Conservation (phyloP, 2,797 vertebrate genomes). For the Distichodus sexfasciatus region DNA sequence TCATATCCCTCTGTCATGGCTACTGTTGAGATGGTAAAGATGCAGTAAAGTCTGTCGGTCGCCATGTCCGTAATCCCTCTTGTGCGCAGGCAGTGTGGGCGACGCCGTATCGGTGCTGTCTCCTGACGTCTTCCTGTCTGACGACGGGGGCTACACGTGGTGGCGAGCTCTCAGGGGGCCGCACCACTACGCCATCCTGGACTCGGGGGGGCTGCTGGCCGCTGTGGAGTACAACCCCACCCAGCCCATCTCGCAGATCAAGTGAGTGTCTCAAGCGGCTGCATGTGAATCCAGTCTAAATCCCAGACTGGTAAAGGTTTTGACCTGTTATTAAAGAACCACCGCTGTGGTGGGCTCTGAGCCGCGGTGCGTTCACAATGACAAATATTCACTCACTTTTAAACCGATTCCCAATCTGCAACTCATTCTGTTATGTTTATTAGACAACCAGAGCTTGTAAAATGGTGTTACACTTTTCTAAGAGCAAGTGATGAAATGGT, state of each 20-base stretch:
- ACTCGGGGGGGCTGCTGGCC: constrained; percentile 90
- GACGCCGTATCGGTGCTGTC: constrained; percentile 84
- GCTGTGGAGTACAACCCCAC: constrained; percentile 82
- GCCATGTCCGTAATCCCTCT: not conserved
- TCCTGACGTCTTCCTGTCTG: constrained; percentile 91
- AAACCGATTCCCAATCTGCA: too few relatives aligned
- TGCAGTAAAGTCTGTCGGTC: too few relatives aligned
- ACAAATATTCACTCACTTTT: too few relatives aligned
- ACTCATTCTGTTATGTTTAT: too few relatives aligned
- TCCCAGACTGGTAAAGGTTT: not conserved
- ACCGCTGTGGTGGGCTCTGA: too few relatives aligned
- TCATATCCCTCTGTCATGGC: not conserved
- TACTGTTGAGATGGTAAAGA: not conserved
- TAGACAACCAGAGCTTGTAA: too few relatives aligned
- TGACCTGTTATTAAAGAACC: not conserved
- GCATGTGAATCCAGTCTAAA: too few relatives aligned
- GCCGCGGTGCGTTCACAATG: too few relatives aligned
- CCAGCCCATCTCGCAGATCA: constrained; percentile 77
- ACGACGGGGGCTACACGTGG: constrained; percentile 94
- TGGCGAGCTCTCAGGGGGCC: constrained; percentile 82
- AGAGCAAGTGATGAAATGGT: too few relatives aligned
- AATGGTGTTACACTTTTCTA: too few relatives aligned
- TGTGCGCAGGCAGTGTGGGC: constrained; percentile 83
- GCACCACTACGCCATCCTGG: constrained; percentile 91
- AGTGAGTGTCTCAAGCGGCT: constrained; percentile 68